These are phyloP conservation scores for Megamerina dolium DNA, from an alignment of 2,888 invertebrate genomes.

Conservation along the genomic window DNA sequence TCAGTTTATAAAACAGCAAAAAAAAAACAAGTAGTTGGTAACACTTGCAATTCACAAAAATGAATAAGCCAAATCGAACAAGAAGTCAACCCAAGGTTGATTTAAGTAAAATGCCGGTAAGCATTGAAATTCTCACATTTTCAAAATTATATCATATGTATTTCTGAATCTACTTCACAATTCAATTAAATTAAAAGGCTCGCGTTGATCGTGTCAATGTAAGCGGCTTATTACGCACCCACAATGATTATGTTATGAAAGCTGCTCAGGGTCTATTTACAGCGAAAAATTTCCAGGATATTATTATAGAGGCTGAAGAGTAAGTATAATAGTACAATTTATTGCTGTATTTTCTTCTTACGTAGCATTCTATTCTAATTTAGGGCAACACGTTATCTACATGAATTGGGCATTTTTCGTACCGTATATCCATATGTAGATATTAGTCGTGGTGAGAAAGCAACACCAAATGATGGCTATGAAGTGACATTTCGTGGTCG, in stretches of 20 bases:
- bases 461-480: conserved; percentile 74
- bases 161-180: not conserved
- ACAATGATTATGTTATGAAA: conserved; percentile 77
- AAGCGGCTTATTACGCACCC: conserved; percentile 78
- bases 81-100: conserved; percentile 26
- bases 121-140: conserved; percentile 5
- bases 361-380: conserved; percentile 29
- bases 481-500: conserved; percentile 79
- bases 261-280: conserved; percentile 78
- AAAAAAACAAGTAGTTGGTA: too few species aligned
- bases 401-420: conserved; percentile 83
- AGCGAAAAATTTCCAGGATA: conserved; percentile 80
- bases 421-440: conserved; percentile 82
- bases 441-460: conserved; percentile 69
- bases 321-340: conserved; percentile 39
- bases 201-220: conserved; percentile 81
- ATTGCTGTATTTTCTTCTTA: not conserved
- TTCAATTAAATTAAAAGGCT: conserved; percentile 50
- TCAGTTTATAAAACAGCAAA: too few species aligned
- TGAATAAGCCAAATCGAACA: conserved; percentile 10
- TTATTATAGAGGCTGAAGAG: conserved; percentile 63
- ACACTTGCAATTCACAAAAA: too few species aligned
- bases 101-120: conserved; percentile 28
- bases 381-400: conserved; percentile 67
- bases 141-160: not conserved